phyloP scores from a whole-genome alignment of 2,113 vertebrate genomes.

The Prietella phreatophila region DNA sequence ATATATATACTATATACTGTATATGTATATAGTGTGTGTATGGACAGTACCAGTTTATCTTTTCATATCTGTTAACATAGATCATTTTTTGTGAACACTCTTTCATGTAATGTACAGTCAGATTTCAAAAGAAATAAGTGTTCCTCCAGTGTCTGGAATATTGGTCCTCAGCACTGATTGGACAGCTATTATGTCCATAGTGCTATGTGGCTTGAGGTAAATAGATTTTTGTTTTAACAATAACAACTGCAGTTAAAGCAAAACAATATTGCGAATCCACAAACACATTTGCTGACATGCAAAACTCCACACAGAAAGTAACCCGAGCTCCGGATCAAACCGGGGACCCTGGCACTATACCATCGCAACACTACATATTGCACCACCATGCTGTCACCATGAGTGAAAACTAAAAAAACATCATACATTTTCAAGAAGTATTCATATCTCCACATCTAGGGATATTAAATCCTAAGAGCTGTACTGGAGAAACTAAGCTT shows the following conservation, averaged over 20 bases:
- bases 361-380: background rate
- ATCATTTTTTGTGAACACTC: background rate
- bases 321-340: background rate
- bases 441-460: background rate
- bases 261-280: background rate
- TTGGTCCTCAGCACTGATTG: slow-evolving; percentile 53
- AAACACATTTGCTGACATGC: background rate
- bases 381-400: background rate
- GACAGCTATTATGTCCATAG: slow-evolving; percentile 54
- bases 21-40: background rate
- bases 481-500: background rate
- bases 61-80: background rate
- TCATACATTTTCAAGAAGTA: background rate
- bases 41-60: background rate
- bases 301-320: background rate
- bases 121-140: background rate
- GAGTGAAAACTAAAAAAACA: background rate
- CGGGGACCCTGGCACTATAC: background rate
- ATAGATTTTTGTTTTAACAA: background rate
- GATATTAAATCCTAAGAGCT: background rate
- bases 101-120: no score
- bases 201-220: slow-evolving; percentile 23
- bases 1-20: no score
- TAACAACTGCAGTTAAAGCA: background rate
- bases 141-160: slow-evolving; percentile 28